Evolutionary conservation across 2,113 vertebrate species (phyloP).

Genomic region (Penelope pileata): DNA sequence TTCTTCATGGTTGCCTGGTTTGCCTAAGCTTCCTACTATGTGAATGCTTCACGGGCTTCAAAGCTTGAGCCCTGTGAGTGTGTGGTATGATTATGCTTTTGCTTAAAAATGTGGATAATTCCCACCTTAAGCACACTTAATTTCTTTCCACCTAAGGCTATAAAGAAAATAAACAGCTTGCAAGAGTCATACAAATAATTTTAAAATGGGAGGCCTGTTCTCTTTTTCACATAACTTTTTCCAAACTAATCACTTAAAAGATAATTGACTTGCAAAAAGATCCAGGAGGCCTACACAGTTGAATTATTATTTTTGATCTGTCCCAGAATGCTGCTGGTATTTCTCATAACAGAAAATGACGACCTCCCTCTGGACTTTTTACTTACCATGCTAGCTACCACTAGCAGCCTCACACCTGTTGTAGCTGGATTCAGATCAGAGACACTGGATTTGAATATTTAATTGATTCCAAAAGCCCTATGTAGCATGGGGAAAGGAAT

Average conservation of each 20-base stretch:
- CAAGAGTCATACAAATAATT: slow-evolving; percentile 52
- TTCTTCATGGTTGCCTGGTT: slow-evolving; percentile 4
- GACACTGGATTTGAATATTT: slow-evolving; percentile 70
- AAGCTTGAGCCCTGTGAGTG: slow-evolving; percentile 10
- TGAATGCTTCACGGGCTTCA: slow-evolving; percentile 26
- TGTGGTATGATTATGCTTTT: not conserved
- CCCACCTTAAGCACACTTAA: slow-evolving; percentile 56
- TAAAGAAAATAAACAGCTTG: slow-evolving; percentile 67
- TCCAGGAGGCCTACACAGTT: slow-evolving; percentile 52
- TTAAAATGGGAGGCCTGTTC: slow-evolving; percentile 40
- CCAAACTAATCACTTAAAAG: slow-evolving; percentile 35
- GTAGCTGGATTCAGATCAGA: slow-evolving; percentile 73
- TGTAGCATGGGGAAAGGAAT: slow-evolving; percentile 22
- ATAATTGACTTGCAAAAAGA: slow-evolving; percentile 59
- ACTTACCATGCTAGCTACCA: slow-evolving; percentile 42
- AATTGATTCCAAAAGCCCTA: slow-evolving; percentile 72
- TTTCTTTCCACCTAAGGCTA: slow-evolving; percentile 60
- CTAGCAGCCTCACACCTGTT: slow-evolving; percentile 59
- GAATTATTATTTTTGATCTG: slow-evolving; percentile 62
- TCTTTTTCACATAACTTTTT: slow-evolving; percentile 49
- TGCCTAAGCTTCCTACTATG: slow-evolving; percentile 19
- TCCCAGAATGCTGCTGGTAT: slow-evolving; percentile 54
- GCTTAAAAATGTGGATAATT: slow-evolving; percentile 54
- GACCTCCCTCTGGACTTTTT: slow-evolving; percentile 47
- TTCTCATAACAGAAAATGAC: slow-evolving; percentile 64